Conservation (phyloP, 2,113 vertebrate genomes). For the Periophthalmodon schlosseri region DNA sequence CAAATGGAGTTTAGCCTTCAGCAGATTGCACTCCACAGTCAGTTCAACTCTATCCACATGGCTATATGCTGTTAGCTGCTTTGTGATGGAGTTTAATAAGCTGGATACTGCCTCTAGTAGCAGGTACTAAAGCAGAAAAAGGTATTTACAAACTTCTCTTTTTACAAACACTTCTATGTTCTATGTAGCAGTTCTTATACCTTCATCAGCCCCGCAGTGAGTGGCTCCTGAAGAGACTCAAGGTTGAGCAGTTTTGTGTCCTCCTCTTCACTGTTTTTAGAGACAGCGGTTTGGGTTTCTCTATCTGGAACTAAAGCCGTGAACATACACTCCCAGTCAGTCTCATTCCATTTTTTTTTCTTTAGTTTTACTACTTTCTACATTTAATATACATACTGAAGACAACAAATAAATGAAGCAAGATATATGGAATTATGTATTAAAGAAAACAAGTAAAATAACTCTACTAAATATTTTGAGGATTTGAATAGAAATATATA, state of each 20-base stretch:
- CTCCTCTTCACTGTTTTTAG: slow-evolving; percentile 11
- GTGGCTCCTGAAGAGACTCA: slow-evolving; percentile 15
- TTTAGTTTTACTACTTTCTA: too few relatives aligned
- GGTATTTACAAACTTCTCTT: not conserved
- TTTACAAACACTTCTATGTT: not conserved
- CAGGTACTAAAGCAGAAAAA: slow-evolving; percentile 39
- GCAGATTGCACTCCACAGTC: slow-evolving; percentile 79
- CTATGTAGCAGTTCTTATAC: slow-evolving; percentile 31
- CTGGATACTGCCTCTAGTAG: slow-evolving; percentile 46
- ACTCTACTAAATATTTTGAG: too few relatives aligned
- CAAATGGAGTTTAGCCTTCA: slow-evolving; percentile 79
- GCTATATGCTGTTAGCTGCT: slow-evolving; percentile 34
- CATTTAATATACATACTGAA: too few relatives aligned
- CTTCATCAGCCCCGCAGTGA: slow-evolving; percentile 65
- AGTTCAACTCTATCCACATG: slow-evolving; percentile 78
- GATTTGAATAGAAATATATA: too few relatives aligned
- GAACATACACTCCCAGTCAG: not conserved
- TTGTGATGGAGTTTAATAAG: slow-evolving; percentile 25
- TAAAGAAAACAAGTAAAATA: too few relatives aligned
- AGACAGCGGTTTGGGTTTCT: not conserved
- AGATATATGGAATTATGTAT: too few relatives aligned
- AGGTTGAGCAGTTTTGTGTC: slow-evolving; percentile 26
- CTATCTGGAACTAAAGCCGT: slow-evolving; percentile 36
- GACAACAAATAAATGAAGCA: too few relatives aligned
- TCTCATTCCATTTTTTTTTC: too few relatives aligned